Evolutionary conservation across 2,888 invertebrate species (phyloP), one percentile per base, ranked within the genome.

Genomic region (Andricus quercusramuli): DNA sequence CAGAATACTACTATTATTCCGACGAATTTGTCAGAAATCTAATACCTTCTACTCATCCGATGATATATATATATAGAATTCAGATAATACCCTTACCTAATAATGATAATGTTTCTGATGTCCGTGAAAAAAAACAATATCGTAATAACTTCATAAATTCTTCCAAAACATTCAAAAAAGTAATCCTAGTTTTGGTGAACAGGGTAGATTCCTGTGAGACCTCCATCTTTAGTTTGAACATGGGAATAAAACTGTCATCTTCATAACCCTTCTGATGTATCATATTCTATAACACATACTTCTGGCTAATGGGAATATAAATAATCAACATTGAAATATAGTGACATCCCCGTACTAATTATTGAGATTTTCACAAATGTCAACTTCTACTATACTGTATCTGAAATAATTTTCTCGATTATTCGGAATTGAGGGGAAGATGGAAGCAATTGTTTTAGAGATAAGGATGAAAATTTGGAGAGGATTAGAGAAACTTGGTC

Each of bases 401-500:
- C 11, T 4, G 13, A 59, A 59, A 11, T n/a, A 13, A 22, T 1
- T 59, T 59, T 20, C 22, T n/a, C 59, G 11, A 59, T 22, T 59
- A 59, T 59, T 59, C 11, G 59, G 22, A 11, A 22, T 22, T 22
- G 22, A 59, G 59, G 22, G 59, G 22, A 59, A 59, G 3, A 59
- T 22, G 59, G 59, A 17, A 29, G 64, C 29, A 64, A 64, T 64
- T 64, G 70, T 56, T 74, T 25, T 11, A 32, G 47, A 47, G 51
- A 20, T 44, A 70, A 29, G 70, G n/a, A 74, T 20, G 74, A 59
- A n/a, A 29, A 56, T 29, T 51, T n/a, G 29, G 74, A n/a, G 51
- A 32, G 32, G n/a, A 56, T 56, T 32, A 51, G 56, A n/a, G 74
- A 29, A 74, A 83, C 77, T 86, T 87, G 86, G 85, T 83, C 85